Evolutionary conservation across 1,140 invertebrate species (phyloP).

Genomic region (Carcinoscorpius rotundicauda): DNA sequence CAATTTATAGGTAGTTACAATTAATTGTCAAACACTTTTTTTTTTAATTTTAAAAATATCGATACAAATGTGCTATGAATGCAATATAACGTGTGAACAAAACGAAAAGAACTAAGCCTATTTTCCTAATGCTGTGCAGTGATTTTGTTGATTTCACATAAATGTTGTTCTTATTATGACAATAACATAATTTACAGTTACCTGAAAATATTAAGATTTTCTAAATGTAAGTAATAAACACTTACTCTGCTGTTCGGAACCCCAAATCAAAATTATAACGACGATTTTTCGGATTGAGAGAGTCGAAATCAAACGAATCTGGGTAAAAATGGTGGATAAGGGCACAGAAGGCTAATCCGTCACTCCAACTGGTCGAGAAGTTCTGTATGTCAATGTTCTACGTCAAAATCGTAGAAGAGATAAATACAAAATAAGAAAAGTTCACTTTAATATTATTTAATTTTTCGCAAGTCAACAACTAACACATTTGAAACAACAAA

Average conservation of each 20-base stretch:
- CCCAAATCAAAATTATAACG: slow-evolving; percentile 91
- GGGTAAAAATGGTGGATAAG: slow-evolving; percentile 91
- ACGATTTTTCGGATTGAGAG: slow-evolving; percentile 72
- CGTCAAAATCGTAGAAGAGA: slow-evolving; percentile 10
- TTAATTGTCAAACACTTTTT: too few relatives aligned
- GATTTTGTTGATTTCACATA: too few relatives aligned
- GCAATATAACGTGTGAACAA: too few relatives aligned
- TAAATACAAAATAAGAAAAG: background rate
- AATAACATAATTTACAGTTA: too few relatives aligned
- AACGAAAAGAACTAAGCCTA: too few relatives aligned
- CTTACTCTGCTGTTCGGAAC: slow-evolving; percentile 94
- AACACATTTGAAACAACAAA: background rate
- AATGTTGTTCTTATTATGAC: too few relatives aligned
- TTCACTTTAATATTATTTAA: background rate
- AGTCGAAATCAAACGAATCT: slow-evolving; percentile 84
- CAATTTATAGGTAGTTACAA: too few relatives aligned
- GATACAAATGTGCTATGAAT: too few relatives aligned
- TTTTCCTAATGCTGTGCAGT: too few relatives aligned
- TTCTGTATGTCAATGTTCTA: slow-evolving; percentile 92
- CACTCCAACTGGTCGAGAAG: slow-evolving; percentile 91
- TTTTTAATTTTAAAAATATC: too few relatives aligned
- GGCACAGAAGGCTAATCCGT: slow-evolving; percentile 93
- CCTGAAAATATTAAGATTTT: too few relatives aligned
- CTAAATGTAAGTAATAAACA: slow-evolving; percentile 23
- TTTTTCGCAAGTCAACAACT: background rate